Evolutionary conservation across 2,113 vertebrate genomes (phyloP).

Genomic region (Lagopus leucura): DNA sequence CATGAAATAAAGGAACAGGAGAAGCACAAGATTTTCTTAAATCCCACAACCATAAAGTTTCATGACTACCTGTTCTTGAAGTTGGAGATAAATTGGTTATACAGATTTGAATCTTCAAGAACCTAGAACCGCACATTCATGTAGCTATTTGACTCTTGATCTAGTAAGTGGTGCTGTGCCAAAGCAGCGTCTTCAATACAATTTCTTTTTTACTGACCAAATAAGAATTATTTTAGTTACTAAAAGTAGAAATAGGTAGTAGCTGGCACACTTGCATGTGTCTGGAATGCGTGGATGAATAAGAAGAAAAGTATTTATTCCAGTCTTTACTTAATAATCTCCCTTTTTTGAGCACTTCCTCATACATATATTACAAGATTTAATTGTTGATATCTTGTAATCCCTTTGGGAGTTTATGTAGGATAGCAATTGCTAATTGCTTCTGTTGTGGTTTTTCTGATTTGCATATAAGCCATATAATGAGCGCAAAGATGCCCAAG

Average conservation of each 20-base stretch:
- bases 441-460: slow-evolving; percentile 14
- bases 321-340: neutral
- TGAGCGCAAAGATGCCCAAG: neutral
- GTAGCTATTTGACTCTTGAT: neutral
- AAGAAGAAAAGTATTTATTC: neutral
- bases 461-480: neutral
- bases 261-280: neutral
- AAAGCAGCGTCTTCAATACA: neutral
- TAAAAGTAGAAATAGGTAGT: neutral
- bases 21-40: neutral
- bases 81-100: neutral
- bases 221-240: neutral
- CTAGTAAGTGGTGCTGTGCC: neutral
- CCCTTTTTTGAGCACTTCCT: neutral
- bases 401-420: neutral
- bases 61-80: neutral
- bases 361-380: neutral
- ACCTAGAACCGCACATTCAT: neutral
- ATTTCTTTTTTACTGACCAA: neutral
- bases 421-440: neutral
- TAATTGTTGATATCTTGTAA: neutral
- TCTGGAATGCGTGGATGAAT: neutral
- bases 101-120: neutral
- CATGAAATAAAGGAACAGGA: neutral
- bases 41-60: neutral